phyloP scores from a whole-genome alignment of 2,888 invertebrate genomes.

The Ichneumon xanthorius region DNA sequence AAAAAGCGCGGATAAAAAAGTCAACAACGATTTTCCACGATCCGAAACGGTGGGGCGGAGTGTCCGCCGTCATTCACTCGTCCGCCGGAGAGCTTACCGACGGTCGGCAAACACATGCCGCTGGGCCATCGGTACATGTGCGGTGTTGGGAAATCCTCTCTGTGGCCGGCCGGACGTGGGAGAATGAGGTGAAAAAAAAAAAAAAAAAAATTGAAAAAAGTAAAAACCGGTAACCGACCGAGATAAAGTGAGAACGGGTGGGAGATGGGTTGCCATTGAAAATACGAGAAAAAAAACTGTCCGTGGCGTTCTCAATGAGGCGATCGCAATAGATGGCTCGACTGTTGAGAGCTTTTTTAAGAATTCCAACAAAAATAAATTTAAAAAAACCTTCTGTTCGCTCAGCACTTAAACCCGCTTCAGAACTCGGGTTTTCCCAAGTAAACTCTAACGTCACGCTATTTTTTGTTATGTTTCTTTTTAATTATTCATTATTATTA shows the following conservation, averaged over 20 bases:
- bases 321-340: not conserved
- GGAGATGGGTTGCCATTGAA: slow-evolving; percentile 11
- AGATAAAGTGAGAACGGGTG: slow-evolving; percentile 39
- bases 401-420: too few relatives aligned
- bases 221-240: slow-evolving; percentile 43
- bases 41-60: slow-evolving; percentile 49
- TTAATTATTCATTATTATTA: too few relatives aligned
- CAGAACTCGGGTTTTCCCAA: too few relatives aligned
- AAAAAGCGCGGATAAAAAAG: slow-evolving; percentile 55
- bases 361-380: not conserved
- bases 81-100: slow-evolving; percentile 55
- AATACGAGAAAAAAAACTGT: slow-evolving; percentile 15
- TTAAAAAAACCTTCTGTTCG: not conserved
- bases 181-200: slow-evolving; percentile 47
- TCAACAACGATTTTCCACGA: slow-evolving; percentile 62
- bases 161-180: slow-evolving; percentile 37
- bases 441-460: too few relatives aligned
- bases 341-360: not conserved
- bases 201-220: slow-evolving; percentile 27
- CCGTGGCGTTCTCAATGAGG: not conserved
- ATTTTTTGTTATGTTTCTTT: too few relatives aligned
- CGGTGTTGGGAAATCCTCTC: slow-evolving; percentile 57
- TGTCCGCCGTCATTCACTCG: slow-evolving; percentile 51
- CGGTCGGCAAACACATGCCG: slow-evolving; percentile 62
- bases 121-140: slow-evolving; percentile 54